A percentile compares a stretch with the other conserved stretches of the same genome.
phyloP scores from a whole-genome alignment of 2,888 invertebrate species.

The Pegoplata infirma region DNA sequence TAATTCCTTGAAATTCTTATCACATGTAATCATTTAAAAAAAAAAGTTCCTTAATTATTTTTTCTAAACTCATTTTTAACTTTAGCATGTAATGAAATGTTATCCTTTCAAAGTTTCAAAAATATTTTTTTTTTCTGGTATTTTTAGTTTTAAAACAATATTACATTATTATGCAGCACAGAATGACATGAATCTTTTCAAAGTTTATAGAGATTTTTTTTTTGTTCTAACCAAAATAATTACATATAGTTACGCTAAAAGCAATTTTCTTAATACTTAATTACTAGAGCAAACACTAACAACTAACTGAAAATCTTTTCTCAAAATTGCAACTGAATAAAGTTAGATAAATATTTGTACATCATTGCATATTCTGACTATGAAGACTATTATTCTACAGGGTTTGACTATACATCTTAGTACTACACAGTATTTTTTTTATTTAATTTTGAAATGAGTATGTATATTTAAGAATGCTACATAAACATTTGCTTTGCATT shows the following conservation, averaged over 20 bases:
- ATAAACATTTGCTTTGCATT: too few species aligned
- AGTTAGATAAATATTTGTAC: not conserved
- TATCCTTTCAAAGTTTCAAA: not conserved
- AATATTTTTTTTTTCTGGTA: not conserved
- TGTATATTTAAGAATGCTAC: too few species aligned
- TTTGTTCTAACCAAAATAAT: constrained; percentile 3
- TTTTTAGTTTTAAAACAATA: not conserved
- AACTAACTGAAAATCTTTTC: not conserved
- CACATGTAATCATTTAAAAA: too few species aligned
- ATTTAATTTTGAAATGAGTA: too few species aligned
- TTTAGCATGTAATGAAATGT: not conserved
- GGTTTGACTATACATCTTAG: too few species aligned
- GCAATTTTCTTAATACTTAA: not conserved
- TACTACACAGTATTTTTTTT: too few species aligned
- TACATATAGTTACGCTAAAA: constrained; percentile 2
- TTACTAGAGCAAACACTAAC: constrained; percentile 12
- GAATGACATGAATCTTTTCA: not conserved
- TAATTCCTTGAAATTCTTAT: too few species aligned
- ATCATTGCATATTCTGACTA: not conserved
- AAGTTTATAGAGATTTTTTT: not conserved
- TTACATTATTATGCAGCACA: not conserved
- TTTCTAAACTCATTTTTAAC: not conserved
- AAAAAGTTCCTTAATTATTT: not conserved
- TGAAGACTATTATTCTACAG: too few species aligned
- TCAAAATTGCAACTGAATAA: not conserved